phyloP scores from a whole-genome alignment of 2,888 invertebrate genomes.

The Drosophila suboccidentalis region DNA sequence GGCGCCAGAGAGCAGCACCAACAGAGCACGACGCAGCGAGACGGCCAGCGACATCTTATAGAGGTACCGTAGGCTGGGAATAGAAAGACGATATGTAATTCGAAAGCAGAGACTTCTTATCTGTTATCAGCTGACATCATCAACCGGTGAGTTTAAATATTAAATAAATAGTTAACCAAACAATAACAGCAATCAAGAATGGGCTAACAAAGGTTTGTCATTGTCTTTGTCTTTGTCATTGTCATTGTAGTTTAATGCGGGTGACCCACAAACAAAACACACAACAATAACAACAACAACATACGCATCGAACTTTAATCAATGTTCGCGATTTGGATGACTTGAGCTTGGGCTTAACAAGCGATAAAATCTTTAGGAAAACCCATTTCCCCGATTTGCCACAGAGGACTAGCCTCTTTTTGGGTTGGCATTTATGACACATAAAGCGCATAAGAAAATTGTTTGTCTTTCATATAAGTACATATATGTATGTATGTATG shows the following conservation, averaged over 20 bases:
- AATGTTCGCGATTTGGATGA: conserved; percentile 50
- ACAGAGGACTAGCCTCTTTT: conserved; percentile 1
- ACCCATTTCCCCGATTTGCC: neutral
- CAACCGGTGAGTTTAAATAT: conserved; percentile 23
- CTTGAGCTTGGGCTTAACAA: conserved; percentile 51
- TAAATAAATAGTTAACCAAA: conserved; percentile 50
- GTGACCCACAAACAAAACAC: conserved; percentile 28
- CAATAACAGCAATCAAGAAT: conserved; percentile 29
- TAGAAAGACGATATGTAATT: conserved; percentile 3
- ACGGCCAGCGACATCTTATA: conserved; percentile 85
- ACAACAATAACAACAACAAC: conserved; percentile 16
- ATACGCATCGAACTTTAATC: conserved; percentile 64
- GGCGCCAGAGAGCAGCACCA: conserved; percentile 87
- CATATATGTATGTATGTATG: neutral
- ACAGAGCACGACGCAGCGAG: conserved; percentile 87
- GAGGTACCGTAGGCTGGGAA: conserved; percentile 83
- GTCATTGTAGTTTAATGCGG: conserved; percentile 6
- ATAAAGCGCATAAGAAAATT: conserved; percentile 41
- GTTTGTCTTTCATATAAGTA: conserved; percentile 28
- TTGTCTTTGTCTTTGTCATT: neutral
- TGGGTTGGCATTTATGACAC: conserved; percentile 43
- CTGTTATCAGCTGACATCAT: conserved; percentile 38
- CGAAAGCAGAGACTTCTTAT: conserved; percentile 2
- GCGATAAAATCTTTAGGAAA: conserved; percentile 67
- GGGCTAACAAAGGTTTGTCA: conserved; percentile 22